Evolutionary conservation across 2,888 invertebrate genomes (phyloP).

Genomic region (Loripinus fragilis): DNA sequence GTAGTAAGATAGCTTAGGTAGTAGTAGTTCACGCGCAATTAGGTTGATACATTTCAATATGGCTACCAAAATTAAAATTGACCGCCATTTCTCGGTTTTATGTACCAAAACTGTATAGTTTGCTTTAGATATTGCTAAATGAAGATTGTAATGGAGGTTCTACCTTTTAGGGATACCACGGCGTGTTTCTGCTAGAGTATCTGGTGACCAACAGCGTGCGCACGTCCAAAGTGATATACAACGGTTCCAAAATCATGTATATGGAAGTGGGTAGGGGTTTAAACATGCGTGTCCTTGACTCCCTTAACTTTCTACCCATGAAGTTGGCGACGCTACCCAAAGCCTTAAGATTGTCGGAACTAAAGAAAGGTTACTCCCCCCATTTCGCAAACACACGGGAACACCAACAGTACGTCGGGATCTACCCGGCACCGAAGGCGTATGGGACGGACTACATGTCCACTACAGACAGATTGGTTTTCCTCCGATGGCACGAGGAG

Average conservation of each 20-base stretch:
- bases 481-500: constrained; percentile 39
- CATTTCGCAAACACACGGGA: constrained; percentile 51
- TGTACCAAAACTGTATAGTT: too few species aligned
- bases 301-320: constrained; percentile 39
- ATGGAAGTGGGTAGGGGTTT: constrained; percentile 35
- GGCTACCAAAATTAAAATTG: too few species aligned
- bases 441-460: background rate
- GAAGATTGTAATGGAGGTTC: background rate
- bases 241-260: constrained; percentile 43
- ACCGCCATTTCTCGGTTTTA: too few species aligned
- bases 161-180: constrained; percentile 26
- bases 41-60: too few species aligned
- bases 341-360: constrained; percentile 45
- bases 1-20: too few species aligned
- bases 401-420: constrained; percentile 45
- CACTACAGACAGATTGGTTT: constrained; percentile 28
- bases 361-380: constrained; percentile 53
- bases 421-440: constrained; percentile 27
- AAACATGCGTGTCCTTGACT: too few species aligned
- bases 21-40: too few species aligned
- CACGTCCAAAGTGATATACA: constrained; percentile 21
- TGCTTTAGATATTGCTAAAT: background rate
- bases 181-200: constrained; percentile 32
- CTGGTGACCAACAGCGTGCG: background rate
- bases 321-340: constrained; percentile 35